These are phyloP conservation scores for Elmis aenea DNA, from an alignment of 2,888 invertebrate genomes.

Conservation along the genomic window DNA sequence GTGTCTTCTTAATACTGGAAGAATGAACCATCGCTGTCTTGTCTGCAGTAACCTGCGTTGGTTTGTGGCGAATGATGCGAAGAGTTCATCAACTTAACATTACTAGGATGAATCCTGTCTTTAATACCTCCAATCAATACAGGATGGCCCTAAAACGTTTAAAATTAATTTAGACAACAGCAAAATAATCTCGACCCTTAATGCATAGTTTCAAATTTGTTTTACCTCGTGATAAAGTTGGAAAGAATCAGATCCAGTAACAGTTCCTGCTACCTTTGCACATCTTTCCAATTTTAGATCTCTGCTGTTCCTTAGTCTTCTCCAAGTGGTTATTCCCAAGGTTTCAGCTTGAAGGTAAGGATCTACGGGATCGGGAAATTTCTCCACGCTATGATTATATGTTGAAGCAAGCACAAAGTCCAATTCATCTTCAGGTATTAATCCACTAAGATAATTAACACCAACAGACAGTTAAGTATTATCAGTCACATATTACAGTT, in stretches of 20 bases:
- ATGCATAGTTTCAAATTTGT: too few relatives aligned
- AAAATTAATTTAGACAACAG: too few relatives aligned
- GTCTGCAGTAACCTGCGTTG: constrained; percentile 75
- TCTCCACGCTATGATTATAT: constrained; percentile 63
- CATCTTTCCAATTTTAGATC: constrained; percentile 46
- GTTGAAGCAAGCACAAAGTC: constrained; percentile 63
- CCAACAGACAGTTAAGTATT: too few relatives aligned
- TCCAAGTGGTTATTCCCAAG: constrained; percentile 58
- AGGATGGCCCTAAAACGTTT: constrained; percentile 50
- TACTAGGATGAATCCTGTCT: constrained; percentile 63
- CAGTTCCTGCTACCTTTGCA: constrained; percentile 25
- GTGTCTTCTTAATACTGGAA: constrained; percentile 68
- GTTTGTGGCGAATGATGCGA: constrained; percentile 75
- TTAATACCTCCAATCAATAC: constrained; percentile 59
- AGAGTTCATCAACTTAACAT: constrained; percentile 74
- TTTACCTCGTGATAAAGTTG: constrained; percentile 7
- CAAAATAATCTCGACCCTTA: too few relatives aligned
- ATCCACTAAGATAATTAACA: constrained; percentile 33
- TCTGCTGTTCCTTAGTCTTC: constrained; percentile 60
- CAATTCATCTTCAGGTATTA: constrained; percentile 61
- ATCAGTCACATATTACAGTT: too few relatives aligned
- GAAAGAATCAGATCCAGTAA: not conserved
- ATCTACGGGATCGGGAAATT: constrained; percentile 61
- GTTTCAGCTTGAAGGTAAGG: constrained; percentile 65
- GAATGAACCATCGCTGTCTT: constrained; percentile 68